Evolutionary conservation across 64 coral and sea anemone species (phyloP).

Genomic region (Trachythela sp.): DNA sequence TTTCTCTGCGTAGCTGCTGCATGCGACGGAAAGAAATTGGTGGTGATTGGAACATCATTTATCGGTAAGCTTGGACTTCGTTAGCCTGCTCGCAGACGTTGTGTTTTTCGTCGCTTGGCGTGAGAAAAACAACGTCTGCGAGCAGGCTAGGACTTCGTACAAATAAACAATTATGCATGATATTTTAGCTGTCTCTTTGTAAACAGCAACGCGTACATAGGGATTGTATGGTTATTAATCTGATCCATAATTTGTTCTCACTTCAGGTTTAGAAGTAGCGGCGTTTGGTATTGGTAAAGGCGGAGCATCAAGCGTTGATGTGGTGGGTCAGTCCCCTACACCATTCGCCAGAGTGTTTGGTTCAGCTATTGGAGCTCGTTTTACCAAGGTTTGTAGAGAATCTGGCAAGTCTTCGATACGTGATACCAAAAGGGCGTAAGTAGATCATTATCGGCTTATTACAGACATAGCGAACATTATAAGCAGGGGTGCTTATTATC

Average conservation of each 20-base stretch:
- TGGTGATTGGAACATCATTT: slow-evolving; percentile 53
- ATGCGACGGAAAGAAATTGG: slow-evolving; percentile 31
- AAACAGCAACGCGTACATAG: too few relatives aligned
- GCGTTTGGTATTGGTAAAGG: slow-evolving; percentile 74
- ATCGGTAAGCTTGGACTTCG: slow-evolving; percentile 34
- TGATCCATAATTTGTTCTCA: too few relatives aligned
- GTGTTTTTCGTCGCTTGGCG: too few relatives aligned
- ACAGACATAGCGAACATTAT: too few relatives aligned
- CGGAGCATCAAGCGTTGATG: slow-evolving; percentile 63
- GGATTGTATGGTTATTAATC: neutral
- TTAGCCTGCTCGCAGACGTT: too few relatives aligned
- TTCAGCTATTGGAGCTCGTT: slow-evolving; percentile 65
- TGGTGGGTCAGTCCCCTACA: slow-evolving; percentile 63
- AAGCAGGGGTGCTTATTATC: too few relatives aligned
- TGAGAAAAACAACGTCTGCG: too few relatives aligned
- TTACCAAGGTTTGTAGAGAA: slow-evolving; percentile 66
- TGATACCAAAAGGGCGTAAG: too few relatives aligned
- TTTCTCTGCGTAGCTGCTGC: slow-evolving; percentile 6
- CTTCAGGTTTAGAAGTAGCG: slow-evolving; percentile 85
- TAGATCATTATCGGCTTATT: too few relatives aligned
- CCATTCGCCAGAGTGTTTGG: slow-evolving; percentile 86
- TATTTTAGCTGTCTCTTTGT: too few relatives aligned
- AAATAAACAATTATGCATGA: neutral
- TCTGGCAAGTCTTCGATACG: too few relatives aligned
- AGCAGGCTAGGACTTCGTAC: too few relatives aligned